A percentile compares a stretch with the other conserved stretches of the same genome.
Conservation (phyloP, 2,888 invertebrate genomes). For the Julus scanicus region DNA sequence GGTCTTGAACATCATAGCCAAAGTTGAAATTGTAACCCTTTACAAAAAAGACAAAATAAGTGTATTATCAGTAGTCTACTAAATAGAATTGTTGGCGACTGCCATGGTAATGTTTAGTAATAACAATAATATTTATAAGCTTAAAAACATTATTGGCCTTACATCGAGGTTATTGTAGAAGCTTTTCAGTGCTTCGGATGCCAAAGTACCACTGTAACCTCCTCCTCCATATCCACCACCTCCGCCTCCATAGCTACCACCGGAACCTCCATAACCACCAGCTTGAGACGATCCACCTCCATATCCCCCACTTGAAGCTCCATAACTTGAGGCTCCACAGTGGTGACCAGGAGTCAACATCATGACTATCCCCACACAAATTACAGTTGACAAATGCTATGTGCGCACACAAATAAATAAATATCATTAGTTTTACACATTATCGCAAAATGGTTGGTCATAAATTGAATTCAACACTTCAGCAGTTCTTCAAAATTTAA, state of each 20-base stretch:
- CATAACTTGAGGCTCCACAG: neutral
- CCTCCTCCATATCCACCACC: conserved; percentile 21
- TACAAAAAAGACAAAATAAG: neutral
- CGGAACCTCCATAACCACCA: conserved; percentile 9
- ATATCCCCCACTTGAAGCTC: conserved; percentile 39
- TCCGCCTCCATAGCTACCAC: conserved; percentile 19
- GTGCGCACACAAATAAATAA: too few relatives aligned
- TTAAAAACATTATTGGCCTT: conserved; percentile 46
- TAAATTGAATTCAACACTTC: too few relatives aligned
- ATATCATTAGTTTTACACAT: too few relatives aligned
- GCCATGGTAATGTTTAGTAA: neutral
- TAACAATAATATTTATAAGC: neutral
- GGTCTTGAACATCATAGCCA: conserved; percentile 81
- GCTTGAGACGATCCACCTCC: neutral
- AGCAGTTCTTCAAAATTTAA: too few relatives aligned
- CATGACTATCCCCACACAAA: conserved; percentile 3
- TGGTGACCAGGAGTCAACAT: neutral
- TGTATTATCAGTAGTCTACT: neutral
- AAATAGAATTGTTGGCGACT: neutral
- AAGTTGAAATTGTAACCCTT: conserved; percentile 81
- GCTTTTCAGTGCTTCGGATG: conserved; percentile 52
- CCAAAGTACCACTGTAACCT: neutral
- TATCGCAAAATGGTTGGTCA: too few relatives aligned
- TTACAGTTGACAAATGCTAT: neutral
- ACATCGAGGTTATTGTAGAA: conserved; percentile 53